These are phyloP conservation scores for Philopotamus ludificatus DNA, from an alignment of 1,140 invertebrate species.

Conservation along the genomic window DNA sequence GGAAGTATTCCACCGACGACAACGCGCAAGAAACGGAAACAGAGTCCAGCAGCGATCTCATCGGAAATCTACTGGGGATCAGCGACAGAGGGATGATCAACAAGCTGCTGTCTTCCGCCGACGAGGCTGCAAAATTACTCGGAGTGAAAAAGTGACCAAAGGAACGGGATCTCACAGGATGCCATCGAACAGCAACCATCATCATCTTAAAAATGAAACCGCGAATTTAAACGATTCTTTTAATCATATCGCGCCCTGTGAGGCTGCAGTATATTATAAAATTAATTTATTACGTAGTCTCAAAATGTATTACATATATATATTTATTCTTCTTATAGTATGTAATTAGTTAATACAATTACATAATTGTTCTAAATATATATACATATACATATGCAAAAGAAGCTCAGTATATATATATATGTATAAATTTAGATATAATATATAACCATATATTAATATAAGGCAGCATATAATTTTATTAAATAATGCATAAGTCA, in stretches of 20 bases:
- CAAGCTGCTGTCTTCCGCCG: constrained; percentile 78
- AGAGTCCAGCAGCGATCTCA: constrained; percentile 71
- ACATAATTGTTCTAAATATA: neutral
- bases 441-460: too few species aligned
- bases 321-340: constrained; percentile 15
- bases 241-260: neutral
- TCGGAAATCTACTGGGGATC: constrained; percentile 86
- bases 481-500: neutral
- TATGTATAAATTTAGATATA: too few species aligned
- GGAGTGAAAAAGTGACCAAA: constrained; percentile 72
- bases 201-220: constrained; percentile 18
- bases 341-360: neutral
- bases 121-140: constrained; percentile 83
- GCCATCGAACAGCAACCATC: constrained; percentile 14
- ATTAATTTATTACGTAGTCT: too few species aligned
- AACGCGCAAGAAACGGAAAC: constrained; percentile 53
- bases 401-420: too few species aligned
- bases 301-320: too few species aligned
- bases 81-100: constrained; percentile 84
- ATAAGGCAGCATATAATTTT: neutral
- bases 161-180: constrained; percentile 25
- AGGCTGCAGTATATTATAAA: too few species aligned
- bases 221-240: neutral
- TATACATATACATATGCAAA: neutral
- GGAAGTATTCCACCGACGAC: constrained; percentile 47